Evolutionary conservation across 92 coral and sea anemone species (phyloP), one percentile per base, ranked within the genome.

Genomic region (Palythoa grandis): DNA sequence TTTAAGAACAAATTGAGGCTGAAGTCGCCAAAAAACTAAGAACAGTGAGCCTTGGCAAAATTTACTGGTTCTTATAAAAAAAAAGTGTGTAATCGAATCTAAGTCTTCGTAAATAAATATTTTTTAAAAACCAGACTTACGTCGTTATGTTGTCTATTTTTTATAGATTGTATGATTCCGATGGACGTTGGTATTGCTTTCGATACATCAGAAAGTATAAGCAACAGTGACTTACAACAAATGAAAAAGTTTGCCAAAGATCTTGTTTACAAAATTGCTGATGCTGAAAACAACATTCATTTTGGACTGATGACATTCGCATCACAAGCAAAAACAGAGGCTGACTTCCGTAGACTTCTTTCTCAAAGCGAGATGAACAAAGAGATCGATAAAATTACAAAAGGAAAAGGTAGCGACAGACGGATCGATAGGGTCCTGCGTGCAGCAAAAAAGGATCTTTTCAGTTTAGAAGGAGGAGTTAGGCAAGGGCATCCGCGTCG

Each of bases 171-270:
- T 38, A 86, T 90, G 68, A 92, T 90, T 15, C 95, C 97, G 3
- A 88, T 92, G 97, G 97, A 94, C 78, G 85, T 94, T 7, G 97
- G 88, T 61, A 87, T 94, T 61, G 97, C 92, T 20, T 68, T 94
- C 13, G 93, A 94, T 61, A 70, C 91, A 5, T 88, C 97, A 23
- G 85, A 79, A 16, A 67, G 78, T 65, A 57, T 86, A 53, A 84
- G 84, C 57, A 87, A 83, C 70, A 83, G 77, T 19, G 97, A 92
- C 20, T 83, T 92, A 86, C 72, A 75, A 35, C 83, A 85, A 35
- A 76, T 88, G 47, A 92, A 94, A 76, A 83, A 75, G 15, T 94
- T 94, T 83, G 82, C 91, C 24, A 90, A 87, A 17, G 84, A 63
- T 19, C 78, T 94, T n/a, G 83, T 92, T 14, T 78, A 91, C 54